Evolutionary conservation across 2,888 invertebrate genomes (phyloP), one percentile per base, ranked within the genome.

Genomic region (Ophion ventricosus): DNA sequence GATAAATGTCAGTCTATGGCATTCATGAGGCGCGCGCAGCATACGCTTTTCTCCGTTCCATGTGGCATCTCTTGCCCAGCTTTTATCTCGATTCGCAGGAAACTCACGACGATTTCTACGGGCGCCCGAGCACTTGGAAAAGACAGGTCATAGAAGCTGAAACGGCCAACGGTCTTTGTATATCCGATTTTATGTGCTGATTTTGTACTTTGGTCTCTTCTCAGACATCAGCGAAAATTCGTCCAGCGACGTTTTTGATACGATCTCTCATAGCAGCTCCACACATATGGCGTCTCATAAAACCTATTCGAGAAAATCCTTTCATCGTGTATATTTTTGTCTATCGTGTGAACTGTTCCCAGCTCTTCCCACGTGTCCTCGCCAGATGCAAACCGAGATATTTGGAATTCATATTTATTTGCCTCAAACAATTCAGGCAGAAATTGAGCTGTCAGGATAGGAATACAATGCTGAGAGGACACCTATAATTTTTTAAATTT

Each of bases 1-100:
- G 87, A 86, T 90, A 89, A 90, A 89, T 87, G 89, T 88, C 89
- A 87, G 83, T 78, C 82, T 76, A 75, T 83, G 79, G 87, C 87
- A 75, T 83, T 80, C 80, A 70, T 72, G 83, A 66, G 73, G 67
- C 54, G 83, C 25, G 35, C 66, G 61, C 76, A 63, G 75, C 67
- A 76, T 72, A 76, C 70, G 72, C 76, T 80, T 83, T 76, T 69
- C 72, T 72, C 49, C 54, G 54, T 63, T 59, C 56, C 57, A 72
- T 63, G 67, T 40, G 59, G 56, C 35, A 7, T 29, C 29, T 43
- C 25, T 73, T 14, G 20, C 57, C 2, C 49, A 43, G 61, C 64
- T 75, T 75, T 67, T 76, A 43, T 75, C 49, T 64, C 54, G 29
- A 14, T 49, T 63, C 23, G 23, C 54, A 64, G 76, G 25, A 57